Base-by-base conservation (phyloP, 2,888 invertebrate species). In the Rhagium mordax region DNA sequence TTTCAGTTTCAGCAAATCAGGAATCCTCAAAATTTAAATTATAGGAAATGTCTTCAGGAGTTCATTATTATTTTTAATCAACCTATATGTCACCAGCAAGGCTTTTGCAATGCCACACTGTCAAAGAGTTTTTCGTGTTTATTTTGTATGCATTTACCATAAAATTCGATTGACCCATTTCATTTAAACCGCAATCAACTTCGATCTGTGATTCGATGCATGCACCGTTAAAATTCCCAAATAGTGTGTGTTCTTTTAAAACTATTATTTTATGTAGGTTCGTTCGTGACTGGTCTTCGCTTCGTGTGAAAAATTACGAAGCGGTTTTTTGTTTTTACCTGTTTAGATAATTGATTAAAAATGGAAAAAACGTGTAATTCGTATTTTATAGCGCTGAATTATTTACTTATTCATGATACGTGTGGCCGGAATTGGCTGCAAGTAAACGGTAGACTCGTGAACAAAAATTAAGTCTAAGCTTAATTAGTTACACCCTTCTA, bases 231-330 rank as follows among this genome's bases (percentile, higher is more conserved):
- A 41, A 41, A 41, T 41, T 41, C n/a, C 41, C 41, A 41, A 41
- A 41, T 41, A 41, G n/a, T 41, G 41, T n/a, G 13, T 41, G 41
- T 41, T 57, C 57, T 27, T 16, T 59, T 29, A 59, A 59, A 59
- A 33, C 18, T 33, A 59, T 59, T 59, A 33, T 59, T 59, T 59
- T 24, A 59, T 59, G 33, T 18, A 6, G 33, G 16, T 59, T 33
- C 18, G 59, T 59, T 59, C 59, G 59, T 59, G 33, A 59, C 33
- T 33, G 33, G 21, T 10, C 16, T 15, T 29, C 33, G 33, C 33
- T 59, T 59, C 59, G 33, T 29, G 33, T 59, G 33, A 15, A 59
- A n/a, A 10, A 59, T 59, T 21, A 33, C 18, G 59, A 29, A 59
- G 33, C 59, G 59, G 59, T 59, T 29, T 29, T 10, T 13, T 33